Evolutionary conservation across 1,140 invertebrate genomes (phyloP), one percentile per base, ranked within the genome.

Genomic region (Cotesia vestalis): DNA sequence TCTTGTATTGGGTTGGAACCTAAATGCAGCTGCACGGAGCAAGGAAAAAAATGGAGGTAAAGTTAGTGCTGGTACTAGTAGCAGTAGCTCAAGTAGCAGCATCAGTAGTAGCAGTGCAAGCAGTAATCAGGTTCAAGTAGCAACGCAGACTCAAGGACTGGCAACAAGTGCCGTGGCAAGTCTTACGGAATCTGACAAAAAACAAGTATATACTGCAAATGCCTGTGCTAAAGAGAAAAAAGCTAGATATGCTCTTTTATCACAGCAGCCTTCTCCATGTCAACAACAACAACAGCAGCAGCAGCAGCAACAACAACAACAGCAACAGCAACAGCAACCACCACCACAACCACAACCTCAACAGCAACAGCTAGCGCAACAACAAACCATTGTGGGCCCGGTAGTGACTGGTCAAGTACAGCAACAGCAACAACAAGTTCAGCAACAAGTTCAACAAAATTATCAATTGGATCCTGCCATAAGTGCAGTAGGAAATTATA

Each of bases 71-170:
- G 72, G 63, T 61, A 76, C 34, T 68, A 76, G 67, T 59, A 74
- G 66, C 74, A 73, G 40, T 75, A 76, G 67, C 76, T 72, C 64
- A 73, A 71, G 52, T 75, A 73, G 51, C 77, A 73, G 76, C 40
- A 73, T 57, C 20, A 66, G 67, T 80, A 80, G 64, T 73, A 78
- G 27, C 34, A 69, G 63, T 55, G 46, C 59, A 1, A 52, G 61
- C 27, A 71, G 36, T 27, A 85, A 87, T 73, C 89, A 90, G 76
- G 88, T 90, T 2, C 87, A 91, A 81, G 90, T 91, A 11, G 89
- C 88, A 3, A 91, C 90, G 0, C 89, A 90, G 71, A 90, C 89
- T 9, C 88, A 88, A 77, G 80, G 83, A 4, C 83, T 85, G 9
- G 85, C 84, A 17, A 80, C 84, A 0, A 75, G 83, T 36, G 71